phyloP scores from a whole-genome alignment of 2,797 vertebrate species.

The Dryobates pubescens region DNA sequence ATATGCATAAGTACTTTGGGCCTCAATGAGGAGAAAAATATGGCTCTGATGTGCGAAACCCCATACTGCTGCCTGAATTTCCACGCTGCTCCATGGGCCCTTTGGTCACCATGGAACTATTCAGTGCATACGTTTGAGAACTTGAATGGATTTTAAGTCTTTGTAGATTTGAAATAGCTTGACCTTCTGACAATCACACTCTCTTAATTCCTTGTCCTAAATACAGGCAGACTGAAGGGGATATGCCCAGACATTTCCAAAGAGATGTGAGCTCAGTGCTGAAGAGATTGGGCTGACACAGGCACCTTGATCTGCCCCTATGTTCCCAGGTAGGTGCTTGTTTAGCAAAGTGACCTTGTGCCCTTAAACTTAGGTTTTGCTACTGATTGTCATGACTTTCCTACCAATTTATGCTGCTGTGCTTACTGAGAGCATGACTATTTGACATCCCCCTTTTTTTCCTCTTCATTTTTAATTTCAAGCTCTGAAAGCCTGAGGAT shows the following conservation, averaged over 20 bases:
- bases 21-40: constrained; percentile 34
- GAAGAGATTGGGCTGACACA: neutral
- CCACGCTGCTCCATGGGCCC: neutral
- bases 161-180: constrained; percentile 19
- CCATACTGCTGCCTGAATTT: neutral
- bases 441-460: neutral
- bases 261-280: neutral
- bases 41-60: constrained; percentile 15
- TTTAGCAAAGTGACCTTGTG: neutral
- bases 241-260: neutral
- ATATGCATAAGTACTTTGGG: constrained; percentile 40
- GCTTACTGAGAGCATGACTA: neutral
- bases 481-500: neutral
- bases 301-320: neutral
- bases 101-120: neutral
- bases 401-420: neutral
- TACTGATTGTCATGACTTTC: neutral
- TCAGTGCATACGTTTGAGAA: neutral
- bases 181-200: constrained; percentile 1
- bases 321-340: neutral
- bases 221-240: neutral
- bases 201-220: constrained; percentile 6
- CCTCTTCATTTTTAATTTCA: neutral
- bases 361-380: neutral
- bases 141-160: constrained; percentile 21